These are phyloP conservation scores for Melanostoma mellinum DNA, from an alignment of 2,888 invertebrate species.

Conservation along the genomic window DNA sequence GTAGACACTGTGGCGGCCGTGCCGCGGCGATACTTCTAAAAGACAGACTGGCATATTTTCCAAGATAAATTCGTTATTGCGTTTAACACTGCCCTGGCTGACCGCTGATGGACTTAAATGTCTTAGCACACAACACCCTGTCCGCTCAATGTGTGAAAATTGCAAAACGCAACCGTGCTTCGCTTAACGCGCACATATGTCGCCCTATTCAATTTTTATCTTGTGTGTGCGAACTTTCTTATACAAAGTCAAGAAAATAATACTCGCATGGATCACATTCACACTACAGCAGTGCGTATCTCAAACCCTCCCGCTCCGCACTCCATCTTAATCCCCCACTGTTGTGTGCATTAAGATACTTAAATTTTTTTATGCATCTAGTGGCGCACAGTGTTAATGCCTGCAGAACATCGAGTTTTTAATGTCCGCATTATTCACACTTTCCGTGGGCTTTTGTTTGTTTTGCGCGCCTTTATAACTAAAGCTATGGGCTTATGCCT, in stretches of 20 bases:
- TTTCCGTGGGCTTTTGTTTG: constrained; percentile 70
- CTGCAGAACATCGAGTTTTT: constrained; percentile 69
- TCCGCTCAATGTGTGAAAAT: constrained; percentile 56
- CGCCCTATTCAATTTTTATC: constrained; percentile 3
- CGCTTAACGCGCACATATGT: constrained; percentile 1
- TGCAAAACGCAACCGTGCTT: constrained; percentile 47
- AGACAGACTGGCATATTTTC: background rate
- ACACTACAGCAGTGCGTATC: constrained; percentile 52
- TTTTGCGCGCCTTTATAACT: constrained; percentile 47
- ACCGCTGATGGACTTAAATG: constrained; percentile 1
- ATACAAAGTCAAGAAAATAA: background rate
- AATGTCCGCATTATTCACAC: constrained; percentile 73
- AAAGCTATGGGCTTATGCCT: constrained; percentile 34
- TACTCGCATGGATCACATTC: constrained; percentile 13
- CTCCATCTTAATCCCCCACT: background rate
- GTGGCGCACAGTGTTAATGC: constrained; percentile 63
- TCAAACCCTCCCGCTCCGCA: constrained; percentile 9
- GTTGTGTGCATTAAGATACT: constrained; percentile 28
- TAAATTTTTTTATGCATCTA: constrained; percentile 21
- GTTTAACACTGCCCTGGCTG: constrained; percentile 9
- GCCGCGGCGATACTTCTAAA: background rate
- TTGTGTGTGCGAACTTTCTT: constrained; percentile 32
- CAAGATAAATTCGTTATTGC: constrained; percentile 47
- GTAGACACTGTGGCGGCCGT: constrained; percentile 57
- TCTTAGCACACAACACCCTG: constrained; percentile 41